Conservation (phyloP, 2,888 invertebrate genomes). For the Cylloceria caligata region DNA sequence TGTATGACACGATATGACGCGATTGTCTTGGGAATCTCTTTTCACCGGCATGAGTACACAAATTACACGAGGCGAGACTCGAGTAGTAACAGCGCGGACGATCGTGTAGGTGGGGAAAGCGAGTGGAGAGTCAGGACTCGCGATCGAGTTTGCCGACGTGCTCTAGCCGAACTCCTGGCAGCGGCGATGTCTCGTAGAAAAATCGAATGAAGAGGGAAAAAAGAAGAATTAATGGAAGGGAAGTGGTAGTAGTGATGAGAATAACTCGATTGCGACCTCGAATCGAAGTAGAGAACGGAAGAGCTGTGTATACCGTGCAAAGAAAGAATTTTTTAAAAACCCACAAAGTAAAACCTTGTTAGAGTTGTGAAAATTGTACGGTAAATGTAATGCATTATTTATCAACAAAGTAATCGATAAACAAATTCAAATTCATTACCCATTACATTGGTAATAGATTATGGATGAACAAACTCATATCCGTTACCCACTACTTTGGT, state of each 20-base stretch:
- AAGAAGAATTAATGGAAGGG: conserved; percentile 47
- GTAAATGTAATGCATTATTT: too few relatives aligned
- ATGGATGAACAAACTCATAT: too few relatives aligned
- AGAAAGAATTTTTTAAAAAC: conserved; percentile 1
- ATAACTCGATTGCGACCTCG: conserved; percentile 56
- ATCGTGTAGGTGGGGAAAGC: conserved; percentile 13
- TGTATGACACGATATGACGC: conserved; percentile 65
- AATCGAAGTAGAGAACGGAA: conserved; percentile 24
- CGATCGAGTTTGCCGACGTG: conserved; percentile 63
- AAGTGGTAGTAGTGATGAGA: conserved; percentile 32
- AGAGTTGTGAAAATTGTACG: too few relatives aligned
- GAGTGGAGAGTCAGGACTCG: conserved; percentile 42
- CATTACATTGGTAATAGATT: too few relatives aligned
- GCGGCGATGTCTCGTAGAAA: conserved; percentile 61
- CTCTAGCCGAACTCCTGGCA: conserved; percentile 50
- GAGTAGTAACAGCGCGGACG: conserved; percentile 39
- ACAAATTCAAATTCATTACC: too few relatives aligned
- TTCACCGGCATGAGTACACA: conserved; percentile 61
- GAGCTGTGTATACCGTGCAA: not conserved
- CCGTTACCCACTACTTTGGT: too few relatives aligned
- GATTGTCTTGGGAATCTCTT: conserved; percentile 65
- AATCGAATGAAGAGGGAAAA: conserved; percentile 14
- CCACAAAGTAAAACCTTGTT: not conserved
- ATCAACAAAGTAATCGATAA: too few relatives aligned
- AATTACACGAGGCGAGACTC: conserved; percentile 63